These are phyloP conservation scores for Mycetomoellerius zeteki DNA, from an alignment of 1,140 invertebrate genomes.

Conservation along the genomic window DNA sequence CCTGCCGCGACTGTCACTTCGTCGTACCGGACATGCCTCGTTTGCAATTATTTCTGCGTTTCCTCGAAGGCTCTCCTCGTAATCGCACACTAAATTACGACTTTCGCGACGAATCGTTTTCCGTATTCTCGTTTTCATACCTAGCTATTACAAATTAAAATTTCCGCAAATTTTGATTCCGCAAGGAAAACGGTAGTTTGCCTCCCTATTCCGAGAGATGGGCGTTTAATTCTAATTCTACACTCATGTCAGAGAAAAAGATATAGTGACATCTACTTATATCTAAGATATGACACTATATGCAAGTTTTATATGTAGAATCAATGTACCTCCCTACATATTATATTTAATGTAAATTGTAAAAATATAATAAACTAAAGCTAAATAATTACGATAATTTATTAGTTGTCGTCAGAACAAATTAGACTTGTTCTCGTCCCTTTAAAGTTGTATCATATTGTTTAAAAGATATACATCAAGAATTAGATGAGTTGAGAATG, in stretches of 20 bases:
- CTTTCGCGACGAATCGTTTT: slow-evolving; percentile 25
- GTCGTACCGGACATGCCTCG: slow-evolving; percentile 71
- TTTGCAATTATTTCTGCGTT: slow-evolving; percentile 76
- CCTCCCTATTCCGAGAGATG: not conserved
- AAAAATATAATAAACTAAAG: too few species aligned
- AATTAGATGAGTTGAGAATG: not conserved
- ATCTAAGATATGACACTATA: too few species aligned
- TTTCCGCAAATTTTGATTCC: not conserved
- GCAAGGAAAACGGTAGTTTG: not conserved
- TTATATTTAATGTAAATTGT: too few species aligned
- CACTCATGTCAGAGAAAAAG: too few species aligned
- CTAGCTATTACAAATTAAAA: slow-evolving; percentile 6
- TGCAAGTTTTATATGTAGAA: too few species aligned
- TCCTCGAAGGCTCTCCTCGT: slow-evolving; percentile 63
- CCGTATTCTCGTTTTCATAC: not conserved
- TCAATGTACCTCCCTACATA: too few species aligned
- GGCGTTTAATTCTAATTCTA: not conserved
- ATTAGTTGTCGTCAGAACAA: too few species aligned
- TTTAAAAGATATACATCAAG: too few species aligned
- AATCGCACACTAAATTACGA: slow-evolving; percentile 13
- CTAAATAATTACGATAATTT: too few species aligned
- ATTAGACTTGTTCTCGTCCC: too few species aligned
- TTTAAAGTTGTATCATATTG: too few species aligned
- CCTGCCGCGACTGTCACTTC: slow-evolving; percentile 69
- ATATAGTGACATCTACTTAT: too few species aligned